These are phyloP conservation scores for Cariama cristata DNA, from an alignment of 2,113 vertebrate species.

Conservation along the genomic window DNA sequence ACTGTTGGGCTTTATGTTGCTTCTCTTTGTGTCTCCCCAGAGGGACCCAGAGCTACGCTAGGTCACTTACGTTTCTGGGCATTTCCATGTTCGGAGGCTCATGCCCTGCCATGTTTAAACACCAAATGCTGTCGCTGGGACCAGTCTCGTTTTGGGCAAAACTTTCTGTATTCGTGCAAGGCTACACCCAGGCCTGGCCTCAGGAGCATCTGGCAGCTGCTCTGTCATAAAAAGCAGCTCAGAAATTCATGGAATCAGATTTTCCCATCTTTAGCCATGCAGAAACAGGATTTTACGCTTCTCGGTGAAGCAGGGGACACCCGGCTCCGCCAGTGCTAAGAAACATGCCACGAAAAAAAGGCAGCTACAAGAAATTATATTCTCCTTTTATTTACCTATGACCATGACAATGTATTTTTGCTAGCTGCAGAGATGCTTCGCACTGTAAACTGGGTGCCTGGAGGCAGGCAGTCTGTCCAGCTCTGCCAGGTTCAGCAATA, in stretches of 20 bases:
- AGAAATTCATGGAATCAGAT: neutral
- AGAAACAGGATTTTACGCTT: neutral
- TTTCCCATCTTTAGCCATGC: neutral
- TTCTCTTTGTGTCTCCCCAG: neutral
- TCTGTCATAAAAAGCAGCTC: neutral
- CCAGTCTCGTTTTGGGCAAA: neutral
- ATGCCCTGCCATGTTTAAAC: neutral
- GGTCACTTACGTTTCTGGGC: neutral
- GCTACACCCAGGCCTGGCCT: neutral
- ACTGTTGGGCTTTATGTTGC: neutral
- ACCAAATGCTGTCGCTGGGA: accelerated
- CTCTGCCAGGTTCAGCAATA: constrained; percentile 65
- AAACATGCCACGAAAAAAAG: neutral
- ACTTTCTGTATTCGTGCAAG: neutral
- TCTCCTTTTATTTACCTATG: constrained; percentile 91
- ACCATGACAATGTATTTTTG: constrained; percentile 81
- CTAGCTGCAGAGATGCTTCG: constrained; percentile 86
- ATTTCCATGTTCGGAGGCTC: neutral
- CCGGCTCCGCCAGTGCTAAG: accelerated
- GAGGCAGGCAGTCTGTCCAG: constrained; percentile 80
- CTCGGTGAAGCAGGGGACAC: accelerated
- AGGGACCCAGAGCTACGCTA: accelerated
- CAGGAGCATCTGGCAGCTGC: neutral
- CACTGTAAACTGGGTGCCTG: constrained; percentile 86
- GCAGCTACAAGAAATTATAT: constrained; percentile 63